A percentile compares a stretch with the other conserved stretches of the same genome.
Conservation (phyloP, 1,140 invertebrate genomes). For the Anthonomus grandis region DNA sequence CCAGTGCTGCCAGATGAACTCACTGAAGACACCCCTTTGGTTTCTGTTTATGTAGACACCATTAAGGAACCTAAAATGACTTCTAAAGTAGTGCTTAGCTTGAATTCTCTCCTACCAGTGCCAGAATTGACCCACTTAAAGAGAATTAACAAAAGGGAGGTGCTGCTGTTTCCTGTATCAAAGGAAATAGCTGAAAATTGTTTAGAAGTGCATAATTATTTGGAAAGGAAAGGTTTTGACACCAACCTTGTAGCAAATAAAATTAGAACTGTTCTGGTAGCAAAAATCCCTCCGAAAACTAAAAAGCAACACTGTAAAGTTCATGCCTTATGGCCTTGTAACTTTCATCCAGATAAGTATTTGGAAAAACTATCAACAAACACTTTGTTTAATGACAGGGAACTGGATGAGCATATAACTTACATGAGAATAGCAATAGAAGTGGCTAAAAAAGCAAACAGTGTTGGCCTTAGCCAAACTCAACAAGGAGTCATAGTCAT, state of each 20-base stretch:
- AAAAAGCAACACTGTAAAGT: conserved; percentile 64
- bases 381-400: conserved; percentile 58
- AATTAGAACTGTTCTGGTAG: conserved; percentile 59
- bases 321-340: conserved; percentile 73
- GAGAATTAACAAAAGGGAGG: conserved; percentile 60
- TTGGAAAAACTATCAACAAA: conserved; percentile 63
- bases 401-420: conserved; percentile 58
- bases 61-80: conserved; percentile 61
- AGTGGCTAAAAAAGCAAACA: conserved; percentile 42
- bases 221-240: conserved; percentile 54
- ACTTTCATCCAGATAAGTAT: conserved; percentile 76
- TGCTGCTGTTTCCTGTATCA: conserved; percentile 56
- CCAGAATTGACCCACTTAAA: conserved; percentile 69
- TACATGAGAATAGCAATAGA: conserved; percentile 63
- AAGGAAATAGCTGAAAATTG: conserved; percentile 15
- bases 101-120: conserved; percentile 58
- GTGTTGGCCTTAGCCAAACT: conserved; percentile 36
- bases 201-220: conserved; percentile 50
- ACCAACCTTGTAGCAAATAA: conserved; percentile 53
- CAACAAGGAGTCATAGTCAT: conserved; percentile 58
- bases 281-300: conserved; percentile 59
- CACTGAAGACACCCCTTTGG: conserved; percentile 50
- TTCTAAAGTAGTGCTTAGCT: conserved; percentile 58
- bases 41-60: conserved; percentile 58
- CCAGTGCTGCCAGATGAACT: conserved; percentile 57